phyloP scores from a whole-genome alignment of 1,140 invertebrate genomes.

The Drosophila cardini region DNA sequence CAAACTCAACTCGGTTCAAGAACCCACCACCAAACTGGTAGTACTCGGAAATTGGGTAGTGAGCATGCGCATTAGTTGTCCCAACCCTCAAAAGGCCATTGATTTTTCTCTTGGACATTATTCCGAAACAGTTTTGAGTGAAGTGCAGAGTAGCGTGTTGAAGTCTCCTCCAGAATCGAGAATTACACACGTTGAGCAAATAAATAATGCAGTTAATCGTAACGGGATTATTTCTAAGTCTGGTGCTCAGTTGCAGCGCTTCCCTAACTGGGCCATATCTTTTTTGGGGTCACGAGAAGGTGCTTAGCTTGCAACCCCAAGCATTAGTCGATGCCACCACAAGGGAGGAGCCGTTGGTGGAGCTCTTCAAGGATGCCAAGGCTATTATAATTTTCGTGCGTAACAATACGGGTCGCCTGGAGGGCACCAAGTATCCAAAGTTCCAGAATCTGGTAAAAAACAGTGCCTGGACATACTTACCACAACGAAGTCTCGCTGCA shows the following conservation, averaged over 20 bases:
- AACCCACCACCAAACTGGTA: conserved; percentile 38
- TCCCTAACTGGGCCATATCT: conserved; percentile 85
- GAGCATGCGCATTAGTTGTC: conserved; percentile 31
- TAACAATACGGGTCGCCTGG: conserved; percentile 69
- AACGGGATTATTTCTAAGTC: conserved; percentile 44
- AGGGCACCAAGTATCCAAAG: conserved; percentile 73
- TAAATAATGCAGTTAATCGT: conserved; percentile 61
- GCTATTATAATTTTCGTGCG: conserved; percentile 79
- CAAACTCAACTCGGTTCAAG: conserved; percentile 9
- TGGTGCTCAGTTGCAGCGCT: conserved; percentile 58
- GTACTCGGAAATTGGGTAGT: background rate
- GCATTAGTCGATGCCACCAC: conserved; percentile 85
- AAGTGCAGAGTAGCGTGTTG: conserved; percentile 14
- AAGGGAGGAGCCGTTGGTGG: conserved; percentile 85
- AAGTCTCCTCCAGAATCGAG: conserved; percentile 6
- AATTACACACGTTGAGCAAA: conserved; percentile 7
- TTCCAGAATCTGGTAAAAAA: conserved; percentile 80
- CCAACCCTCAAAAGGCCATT: conserved; percentile 1
- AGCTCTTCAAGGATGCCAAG: conserved; percentile 76
- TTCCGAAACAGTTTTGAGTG: conserved; percentile 25
- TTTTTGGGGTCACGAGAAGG: conserved; percentile 86
- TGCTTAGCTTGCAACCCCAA: conserved; percentile 84
- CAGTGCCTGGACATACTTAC: conserved; percentile 85
- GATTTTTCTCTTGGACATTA: conserved; percentile 38
- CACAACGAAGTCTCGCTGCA: conserved; percentile 86